Percentiles rank a stretch among this genome's conserved stretches.
These are phyloP conservation scores for Drosophila sordidapex DNA, from an alignment of 2,888 invertebrate genomes.

Conservation along the genomic window DNA sequence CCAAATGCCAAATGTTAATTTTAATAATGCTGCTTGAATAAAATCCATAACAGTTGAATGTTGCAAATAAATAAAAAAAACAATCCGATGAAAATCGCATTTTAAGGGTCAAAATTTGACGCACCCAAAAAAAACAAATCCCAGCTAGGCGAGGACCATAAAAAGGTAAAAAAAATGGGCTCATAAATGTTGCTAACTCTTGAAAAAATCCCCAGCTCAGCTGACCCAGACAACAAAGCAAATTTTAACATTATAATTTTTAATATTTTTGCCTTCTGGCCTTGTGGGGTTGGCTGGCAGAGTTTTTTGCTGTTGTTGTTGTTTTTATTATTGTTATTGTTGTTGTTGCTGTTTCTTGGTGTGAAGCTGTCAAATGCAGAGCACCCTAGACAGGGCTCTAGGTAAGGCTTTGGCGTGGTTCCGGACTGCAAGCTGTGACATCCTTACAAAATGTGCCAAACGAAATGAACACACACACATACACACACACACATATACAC, in stretches of 20 bases:
- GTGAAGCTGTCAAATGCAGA: slow-evolving; percentile 78
- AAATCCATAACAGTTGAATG: slow-evolving; percentile 65
- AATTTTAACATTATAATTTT: slow-evolving; percentile 79
- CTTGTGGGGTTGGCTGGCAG: slow-evolving; percentile 30
- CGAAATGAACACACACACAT: slow-evolving; percentile 42
- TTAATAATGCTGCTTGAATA: slow-evolving; percentile 59
- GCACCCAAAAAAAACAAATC: slow-evolving; percentile 56
- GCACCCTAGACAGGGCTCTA: slow-evolving; percentile 62
- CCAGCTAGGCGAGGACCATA: slow-evolving; percentile 45
- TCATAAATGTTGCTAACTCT: slow-evolving; percentile 49
- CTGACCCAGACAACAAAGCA: slow-evolving; percentile 63
- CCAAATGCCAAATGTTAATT: slow-evolving; percentile 69
- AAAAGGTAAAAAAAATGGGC: slow-evolving; percentile 29
- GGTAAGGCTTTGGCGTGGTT: slow-evolving; percentile 52
- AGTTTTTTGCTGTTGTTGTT: slow-evolving; percentile 23
- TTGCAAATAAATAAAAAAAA: slow-evolving; percentile 20
- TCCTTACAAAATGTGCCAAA: slow-evolving; percentile 71
- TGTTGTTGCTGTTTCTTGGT: slow-evolving; percentile 44
- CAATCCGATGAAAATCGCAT: slow-evolving; percentile 74
- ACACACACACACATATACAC: slow-evolving; percentile 9
- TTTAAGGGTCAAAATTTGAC: slow-evolving; percentile 69
- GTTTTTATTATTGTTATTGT: slow-evolving; percentile 33
- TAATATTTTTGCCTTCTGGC: slow-evolving; percentile 74
- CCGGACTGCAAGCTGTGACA: slow-evolving; percentile 74
- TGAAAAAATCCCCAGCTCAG: slow-evolving; percentile 56